phyloP scores from a whole-genome alignment of 2,113 vertebrate species.

The Xenotilapia leptura region DNA sequence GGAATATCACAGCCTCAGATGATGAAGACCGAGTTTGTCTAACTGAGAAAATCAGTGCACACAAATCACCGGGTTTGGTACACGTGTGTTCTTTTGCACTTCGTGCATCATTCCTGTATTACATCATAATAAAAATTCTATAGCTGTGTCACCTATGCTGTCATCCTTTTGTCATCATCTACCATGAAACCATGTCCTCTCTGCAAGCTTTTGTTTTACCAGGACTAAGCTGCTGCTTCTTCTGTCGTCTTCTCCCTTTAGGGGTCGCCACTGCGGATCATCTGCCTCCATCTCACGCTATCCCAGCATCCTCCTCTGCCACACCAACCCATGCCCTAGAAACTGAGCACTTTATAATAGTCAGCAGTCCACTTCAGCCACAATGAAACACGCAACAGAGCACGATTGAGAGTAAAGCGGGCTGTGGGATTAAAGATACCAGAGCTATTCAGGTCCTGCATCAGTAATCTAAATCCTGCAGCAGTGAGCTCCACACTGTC shows the following conservation, averaged over 20 bases:
- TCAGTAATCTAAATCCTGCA: conserved; percentile 10
- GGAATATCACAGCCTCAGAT: accelerated
- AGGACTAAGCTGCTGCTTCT: not conserved
- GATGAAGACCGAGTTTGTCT: not conserved
- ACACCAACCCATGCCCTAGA: not conserved
- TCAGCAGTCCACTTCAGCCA: not conserved
- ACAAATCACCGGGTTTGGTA: not conserved
- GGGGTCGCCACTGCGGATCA: not conserved
- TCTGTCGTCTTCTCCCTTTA: not conserved
- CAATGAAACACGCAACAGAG: not conserved
- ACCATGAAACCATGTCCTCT: not conserved
- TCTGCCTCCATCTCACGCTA: not conserved
- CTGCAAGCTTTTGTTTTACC: not conserved
- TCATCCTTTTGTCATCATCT: not conserved
- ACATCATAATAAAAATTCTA: not conserved
- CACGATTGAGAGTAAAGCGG: not conserved
- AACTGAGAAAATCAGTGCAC: not conserved
- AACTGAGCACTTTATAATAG: not conserved
- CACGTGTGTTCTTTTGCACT: not conserved
- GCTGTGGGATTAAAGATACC: not conserved
- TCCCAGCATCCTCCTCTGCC: not conserved
- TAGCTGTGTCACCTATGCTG: not conserved
- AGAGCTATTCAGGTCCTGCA: not conserved
- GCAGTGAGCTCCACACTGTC: not conserved
- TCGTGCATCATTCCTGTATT: not conserved